Percentiles rank a stretch among this genome's conserved stretches.
Conservation (phyloP, 1,140 invertebrate species). For the Theocolax elegans region DNA sequence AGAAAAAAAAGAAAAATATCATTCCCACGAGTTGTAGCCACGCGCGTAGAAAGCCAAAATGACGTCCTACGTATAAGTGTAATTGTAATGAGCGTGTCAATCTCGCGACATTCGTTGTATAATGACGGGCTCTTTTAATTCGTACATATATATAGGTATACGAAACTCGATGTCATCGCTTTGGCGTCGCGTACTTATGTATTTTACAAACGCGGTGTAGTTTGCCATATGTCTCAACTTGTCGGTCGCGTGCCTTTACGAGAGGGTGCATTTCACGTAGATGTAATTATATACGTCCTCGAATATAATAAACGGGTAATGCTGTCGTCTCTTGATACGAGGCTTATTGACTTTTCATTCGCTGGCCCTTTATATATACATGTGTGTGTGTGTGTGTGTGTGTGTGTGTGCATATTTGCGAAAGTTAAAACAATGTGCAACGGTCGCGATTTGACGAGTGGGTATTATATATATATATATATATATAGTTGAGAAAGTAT, state of each 20-base stretch:
- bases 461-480: no score
- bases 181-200: not conserved
- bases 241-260: constrained; percentile 24
- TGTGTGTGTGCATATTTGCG: not conserved
- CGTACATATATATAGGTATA: no score
- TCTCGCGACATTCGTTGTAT: not conserved
- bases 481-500: no score
- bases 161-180: constrained; percentile 8
- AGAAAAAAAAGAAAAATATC: no score
- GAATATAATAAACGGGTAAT: constrained; percentile 14
- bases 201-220: not conserved
- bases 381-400: no score
- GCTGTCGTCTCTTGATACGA: not conserved
- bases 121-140: not conserved
- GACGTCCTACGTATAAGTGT: no score
- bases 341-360: constrained; percentile 38
- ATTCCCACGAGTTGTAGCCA: no score
- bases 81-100: constrained; percentile 14
- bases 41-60: no score
- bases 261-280: constrained; percentile 3
- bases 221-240: constrained; percentile 20
- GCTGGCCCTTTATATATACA: not conserved
- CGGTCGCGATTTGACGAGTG: not conserved
- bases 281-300: not conserved
- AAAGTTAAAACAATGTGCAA: not conserved